Percentiles rank a stretch among this genome's conserved stretches.
Conservation (phyloP, 2,113 vertebrate species). For the Boleophthalmus pectinirostris region DNA sequence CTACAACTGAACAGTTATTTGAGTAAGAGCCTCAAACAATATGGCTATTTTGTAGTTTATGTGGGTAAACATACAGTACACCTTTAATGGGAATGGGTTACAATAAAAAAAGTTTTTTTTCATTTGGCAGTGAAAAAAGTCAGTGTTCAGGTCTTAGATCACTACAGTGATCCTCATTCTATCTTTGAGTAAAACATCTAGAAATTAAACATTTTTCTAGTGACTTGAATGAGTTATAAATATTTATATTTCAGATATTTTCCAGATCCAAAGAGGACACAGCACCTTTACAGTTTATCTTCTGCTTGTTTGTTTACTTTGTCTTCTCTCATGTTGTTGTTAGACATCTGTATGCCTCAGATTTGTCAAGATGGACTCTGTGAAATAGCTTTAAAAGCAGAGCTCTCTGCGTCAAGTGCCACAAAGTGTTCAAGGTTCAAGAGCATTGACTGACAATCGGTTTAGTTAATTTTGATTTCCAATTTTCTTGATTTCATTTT, state of each 20-base stretch:
- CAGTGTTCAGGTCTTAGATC: neutral
- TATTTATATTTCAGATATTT: too few relatives aligned
- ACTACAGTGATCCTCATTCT: neutral
- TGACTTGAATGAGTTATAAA: constrained; percentile 1
- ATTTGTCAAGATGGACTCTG: constrained; percentile 36
- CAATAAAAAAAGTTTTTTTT: neutral
- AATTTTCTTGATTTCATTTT: constrained; percentile 56
- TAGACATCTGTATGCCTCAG: constrained; percentile 13
- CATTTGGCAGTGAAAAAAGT: neutral
- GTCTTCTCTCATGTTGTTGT: constrained; percentile 10
- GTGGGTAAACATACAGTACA: neutral
- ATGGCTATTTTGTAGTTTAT: neutral
- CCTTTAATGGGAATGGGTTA: neutral
- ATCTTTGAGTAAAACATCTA: neutral
- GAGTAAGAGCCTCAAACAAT: too few relatives aligned
- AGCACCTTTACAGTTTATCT: neutral
- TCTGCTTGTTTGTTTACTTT: constrained; percentile 13
- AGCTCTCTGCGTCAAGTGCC: constrained; percentile 51
- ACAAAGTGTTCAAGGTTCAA: constrained; percentile 51
- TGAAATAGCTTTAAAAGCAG: constrained; percentile 63
- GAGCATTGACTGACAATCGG: constrained; percentile 79
- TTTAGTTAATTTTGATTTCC: constrained; percentile 51
- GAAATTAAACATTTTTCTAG: neutral
- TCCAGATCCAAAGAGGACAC: constrained; percentile 7
- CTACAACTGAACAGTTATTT: too few relatives aligned